These are phyloP conservation scores for Leptoclinus maculatus DNA, from an alignment of 2,797 vertebrate genomes.

Conservation along the genomic window DNA sequence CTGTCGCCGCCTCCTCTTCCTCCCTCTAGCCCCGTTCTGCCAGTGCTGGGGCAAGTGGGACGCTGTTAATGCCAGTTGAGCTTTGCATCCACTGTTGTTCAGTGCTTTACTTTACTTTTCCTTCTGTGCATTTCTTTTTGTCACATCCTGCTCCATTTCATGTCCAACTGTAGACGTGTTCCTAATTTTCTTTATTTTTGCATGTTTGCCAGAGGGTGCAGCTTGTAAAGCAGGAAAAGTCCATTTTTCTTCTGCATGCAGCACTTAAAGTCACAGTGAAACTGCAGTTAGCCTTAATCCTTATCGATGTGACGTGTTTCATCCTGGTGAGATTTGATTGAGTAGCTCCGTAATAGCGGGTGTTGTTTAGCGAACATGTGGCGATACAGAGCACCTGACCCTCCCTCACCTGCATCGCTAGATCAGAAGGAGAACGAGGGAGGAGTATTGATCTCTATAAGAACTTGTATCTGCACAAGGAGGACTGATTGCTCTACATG, in stretches of 20 bases:
- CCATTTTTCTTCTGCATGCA: not conserved
- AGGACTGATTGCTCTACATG: constrained; percentile 20
- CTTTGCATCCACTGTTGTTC: constrained; percentile 41
- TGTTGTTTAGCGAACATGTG: not conserved
- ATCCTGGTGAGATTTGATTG: not conserved
- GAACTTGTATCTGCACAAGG: not conserved
- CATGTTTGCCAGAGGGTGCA: constrained; percentile 36
- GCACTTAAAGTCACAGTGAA: constrained; percentile 43
- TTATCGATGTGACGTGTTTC: not conserved
- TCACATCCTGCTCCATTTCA: constrained; percentile 26
- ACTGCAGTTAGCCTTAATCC: too few relatives aligned
- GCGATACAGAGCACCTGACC: not conserved
- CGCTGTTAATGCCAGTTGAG: constrained; percentile 27
- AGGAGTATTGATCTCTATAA: not conserved
- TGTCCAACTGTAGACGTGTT: not conserved
- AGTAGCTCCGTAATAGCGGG: not conserved
- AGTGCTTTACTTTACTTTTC: constrained; percentile 11
- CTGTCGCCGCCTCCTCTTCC: constrained; percentile 36
- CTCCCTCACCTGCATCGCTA: not conserved
- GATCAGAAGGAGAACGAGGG: too few relatives aligned
- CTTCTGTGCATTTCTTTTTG: constrained; percentile 25
- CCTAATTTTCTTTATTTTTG: constrained; percentile 6
- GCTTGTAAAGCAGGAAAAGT: constrained; percentile 1
- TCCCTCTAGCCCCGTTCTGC: not conserved
- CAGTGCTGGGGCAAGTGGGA: constrained; percentile 20